Evolutionary conservation across 2,888 invertebrate genomes (phyloP).

Genomic region (Coecobrya sp.): DNA sequence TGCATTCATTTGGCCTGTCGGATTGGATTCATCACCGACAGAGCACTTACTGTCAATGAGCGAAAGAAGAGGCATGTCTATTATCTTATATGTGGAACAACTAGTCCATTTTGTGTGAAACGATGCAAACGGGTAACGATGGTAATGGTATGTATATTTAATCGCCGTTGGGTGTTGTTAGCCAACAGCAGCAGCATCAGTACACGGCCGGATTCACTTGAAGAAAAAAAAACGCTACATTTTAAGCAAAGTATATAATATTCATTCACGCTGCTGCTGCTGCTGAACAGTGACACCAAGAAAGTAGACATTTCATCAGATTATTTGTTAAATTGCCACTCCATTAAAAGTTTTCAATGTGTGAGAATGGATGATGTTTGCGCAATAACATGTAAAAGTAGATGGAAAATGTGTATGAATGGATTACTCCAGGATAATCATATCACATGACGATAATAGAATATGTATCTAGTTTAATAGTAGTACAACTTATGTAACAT

Average conservation of each 20-base stretch:
- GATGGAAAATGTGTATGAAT: slow-evolving; percentile 3
- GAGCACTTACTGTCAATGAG: slow-evolving; percentile 57
- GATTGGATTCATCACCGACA: slow-evolving; percentile 55
- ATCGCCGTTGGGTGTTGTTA: slow-evolving; percentile 43
- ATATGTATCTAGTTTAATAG: not conserved
- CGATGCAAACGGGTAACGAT: slow-evolving; percentile 25
- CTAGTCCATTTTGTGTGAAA: slow-evolving; percentile 36
- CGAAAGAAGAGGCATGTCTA: not conserved
- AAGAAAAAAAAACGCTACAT: slow-evolving; percentile 28
- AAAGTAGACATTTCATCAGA: slow-evolving; percentile 73
- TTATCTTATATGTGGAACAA: slow-evolving; percentile 23
- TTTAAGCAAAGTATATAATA: slow-evolving; percentile 53
- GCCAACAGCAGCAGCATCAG: not conserved
- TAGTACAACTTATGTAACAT: not conserved
- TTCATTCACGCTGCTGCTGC: not conserved
- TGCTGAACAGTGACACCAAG: slow-evolving; percentile 17
- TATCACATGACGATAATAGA: not conserved
- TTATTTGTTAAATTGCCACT: slow-evolving; percentile 78
- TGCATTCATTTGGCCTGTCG: slow-evolving; percentile 43
- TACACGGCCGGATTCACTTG: not conserved
- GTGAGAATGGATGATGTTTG: slow-evolving; percentile 54
- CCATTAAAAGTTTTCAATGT: slow-evolving; percentile 71
- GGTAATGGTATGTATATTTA: slow-evolving; percentile 6
- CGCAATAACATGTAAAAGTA: slow-evolving; percentile 31
- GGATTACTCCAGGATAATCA: slow-evolving; percentile 24